Percentiles rank a stretch among this genome's conserved stretches.
Conservation (phyloP, 2,113 vertebrate genomes). For the Malurus alboscapulatus region DNA sequence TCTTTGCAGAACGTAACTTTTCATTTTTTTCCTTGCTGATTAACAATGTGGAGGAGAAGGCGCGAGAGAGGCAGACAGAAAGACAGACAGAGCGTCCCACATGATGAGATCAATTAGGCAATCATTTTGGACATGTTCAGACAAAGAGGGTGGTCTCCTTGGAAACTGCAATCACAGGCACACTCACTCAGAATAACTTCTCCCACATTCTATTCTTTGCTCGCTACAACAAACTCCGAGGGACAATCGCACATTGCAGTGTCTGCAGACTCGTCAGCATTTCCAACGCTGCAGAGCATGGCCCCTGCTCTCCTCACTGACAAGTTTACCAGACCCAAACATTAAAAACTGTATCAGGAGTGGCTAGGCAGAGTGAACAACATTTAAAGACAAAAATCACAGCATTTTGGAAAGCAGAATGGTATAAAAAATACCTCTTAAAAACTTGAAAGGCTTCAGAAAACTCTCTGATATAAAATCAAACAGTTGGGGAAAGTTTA, state of each 20-base stretch:
- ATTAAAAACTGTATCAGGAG: neutral
- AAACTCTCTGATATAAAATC: neutral
- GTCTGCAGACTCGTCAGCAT: slow-evolving; percentile 6
- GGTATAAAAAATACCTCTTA: neutral
- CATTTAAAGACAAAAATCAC: neutral
- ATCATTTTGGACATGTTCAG: slow-evolving; percentile 68
- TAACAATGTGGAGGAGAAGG: neutral
- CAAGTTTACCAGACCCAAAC: neutral
- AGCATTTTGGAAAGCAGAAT: neutral
- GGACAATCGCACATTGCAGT: neutral
- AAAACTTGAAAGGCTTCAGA: neutral
- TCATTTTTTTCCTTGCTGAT: slow-evolving; percentile 13
- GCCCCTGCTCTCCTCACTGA: neutral
- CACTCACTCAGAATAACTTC: slow-evolving; percentile 64
- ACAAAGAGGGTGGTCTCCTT: slow-evolving; percentile 68
- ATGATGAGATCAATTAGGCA: slow-evolving; percentile 66
- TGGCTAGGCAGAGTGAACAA: neutral
- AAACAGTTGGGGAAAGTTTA: neutral
- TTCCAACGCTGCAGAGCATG: neutral
- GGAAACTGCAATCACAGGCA: slow-evolving; percentile 61
- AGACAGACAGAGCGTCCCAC: slow-evolving; percentile 46
- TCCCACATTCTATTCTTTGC: slow-evolving; percentile 53
- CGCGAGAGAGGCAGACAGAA: slow-evolving; percentile 24
- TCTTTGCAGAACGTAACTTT: neutral
- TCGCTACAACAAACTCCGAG: neutral